Evolutionary conservation across 53 echinoderm and acorn worm genomes (phyloP), one percentile per base, ranked within the genome.

Genomic region (Crossaster papposus): DNA sequence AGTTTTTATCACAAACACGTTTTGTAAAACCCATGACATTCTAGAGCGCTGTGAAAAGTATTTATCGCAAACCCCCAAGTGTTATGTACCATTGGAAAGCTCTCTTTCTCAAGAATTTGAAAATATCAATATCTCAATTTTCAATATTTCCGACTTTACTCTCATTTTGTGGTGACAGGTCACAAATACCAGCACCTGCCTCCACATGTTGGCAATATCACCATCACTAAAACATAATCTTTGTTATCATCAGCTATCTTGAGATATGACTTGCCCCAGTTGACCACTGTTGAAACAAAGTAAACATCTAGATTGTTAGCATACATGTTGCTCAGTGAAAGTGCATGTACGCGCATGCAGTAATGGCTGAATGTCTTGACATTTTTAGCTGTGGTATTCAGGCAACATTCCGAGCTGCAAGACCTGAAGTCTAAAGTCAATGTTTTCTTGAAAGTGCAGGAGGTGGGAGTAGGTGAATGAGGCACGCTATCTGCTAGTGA

Each of bases 301-400:
- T 82, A 82, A 82, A 82, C 82, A 82, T 36, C 36, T 24, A 51
- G 68, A 82, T 82, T 44, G 65, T 82, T 82, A 13, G 17, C 82
- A 82, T 82, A 65, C n/a, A n/a, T n/a, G n/a, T n/a, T n/a, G 82
- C 82, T 82, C 34, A 12, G 26, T 65, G 82, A 38, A 36, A 17
- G 35, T 18, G 63, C 44, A 44, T 7, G 44, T 0, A 44, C 9
- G 44, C 15, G 81, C 22, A 81, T 32, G 68, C 68, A 28, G n/a
- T 80, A 62, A 80, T 33, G 62, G 9, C 62, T 34, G 28, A 80
- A 80, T 80, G 80, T 81, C 64, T n/a, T 32, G 58, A 81, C 81
- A 81, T 64, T 81, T 58, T 23, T n/a, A 4, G 15, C 1, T n/a
- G 54, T 34, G 62, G 81, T 63, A 81, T 58, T 81, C 63, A 81